These are phyloP conservation scores for Blastobasis lacticolella DNA, from an alignment of 2,888 invertebrate genomes.

Conservation along the genomic window DNA sequence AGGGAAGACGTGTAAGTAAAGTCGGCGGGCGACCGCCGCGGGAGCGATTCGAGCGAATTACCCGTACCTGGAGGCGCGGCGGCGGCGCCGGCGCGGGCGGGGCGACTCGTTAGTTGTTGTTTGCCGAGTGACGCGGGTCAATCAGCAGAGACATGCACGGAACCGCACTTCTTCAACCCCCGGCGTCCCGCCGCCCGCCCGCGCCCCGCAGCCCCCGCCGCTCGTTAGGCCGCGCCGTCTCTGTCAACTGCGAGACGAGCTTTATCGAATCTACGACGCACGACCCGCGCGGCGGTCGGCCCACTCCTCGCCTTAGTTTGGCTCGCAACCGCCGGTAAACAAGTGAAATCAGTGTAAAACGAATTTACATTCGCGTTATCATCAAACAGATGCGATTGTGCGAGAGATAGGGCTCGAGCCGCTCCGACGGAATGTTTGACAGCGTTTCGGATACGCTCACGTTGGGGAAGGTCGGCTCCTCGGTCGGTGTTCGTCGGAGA, in stretches of 20 bases:
- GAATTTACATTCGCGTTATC: slow-evolving; percentile 50
- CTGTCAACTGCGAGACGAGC: slow-evolving; percentile 71
- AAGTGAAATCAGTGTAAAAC: slow-evolving; percentile 68
- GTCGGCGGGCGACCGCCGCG: slow-evolving; percentile 55
- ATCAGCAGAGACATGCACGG: slow-evolving; percentile 75
- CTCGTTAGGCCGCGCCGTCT: slow-evolving; percentile 70
- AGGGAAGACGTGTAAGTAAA: slow-evolving; percentile 59
- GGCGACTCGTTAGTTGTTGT: slow-evolving; percentile 74
- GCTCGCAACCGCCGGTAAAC: slow-evolving; percentile 66
- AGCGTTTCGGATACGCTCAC: too few species aligned
- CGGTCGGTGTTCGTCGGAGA: too few species aligned
- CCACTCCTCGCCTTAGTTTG: slow-evolving; percentile 65
- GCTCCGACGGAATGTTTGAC: too few species aligned
- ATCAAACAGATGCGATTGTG: slow-evolving; percentile 28
- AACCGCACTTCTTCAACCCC: slow-evolving; percentile 71
- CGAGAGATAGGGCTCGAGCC: too few species aligned
- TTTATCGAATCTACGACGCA: slow-evolving; percentile 74
- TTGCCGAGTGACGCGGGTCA: slow-evolving; percentile 75
- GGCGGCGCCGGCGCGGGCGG: slow-evolving; percentile 8
- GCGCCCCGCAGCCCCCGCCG: slow-evolving; percentile 35
- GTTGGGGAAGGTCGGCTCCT: too few species aligned
- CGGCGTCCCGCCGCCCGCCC: slow-evolving; percentile 22
- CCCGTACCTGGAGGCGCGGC: slow-evolving; percentile 66
- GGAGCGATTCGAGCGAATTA: slow-evolving; percentile 62
- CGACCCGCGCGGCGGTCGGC: slow-evolving; percentile 65